Evolutionary conservation across 1,140 invertebrate genomes (phyloP).

Genomic region (Diorhabda elongata): DNA sequence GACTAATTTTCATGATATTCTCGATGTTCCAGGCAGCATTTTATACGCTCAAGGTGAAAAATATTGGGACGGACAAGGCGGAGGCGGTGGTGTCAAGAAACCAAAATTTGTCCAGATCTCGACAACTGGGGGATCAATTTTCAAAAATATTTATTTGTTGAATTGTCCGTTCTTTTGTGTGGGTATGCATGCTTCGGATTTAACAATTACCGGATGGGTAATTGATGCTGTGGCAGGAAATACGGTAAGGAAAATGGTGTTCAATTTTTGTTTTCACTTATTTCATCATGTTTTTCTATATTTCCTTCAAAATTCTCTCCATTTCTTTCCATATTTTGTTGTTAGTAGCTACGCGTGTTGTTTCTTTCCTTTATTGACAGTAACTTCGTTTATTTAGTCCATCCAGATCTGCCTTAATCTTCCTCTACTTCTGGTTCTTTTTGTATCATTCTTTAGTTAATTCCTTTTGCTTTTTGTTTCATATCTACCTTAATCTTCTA

Average conservation of each 20-base stretch:
- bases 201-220: neutral
- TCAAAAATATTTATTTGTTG: neutral
- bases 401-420: too few relatives aligned
- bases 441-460: too few relatives aligned
- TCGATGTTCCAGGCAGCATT: neutral
- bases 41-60: constrained; percentile 1
- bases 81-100: neutral
- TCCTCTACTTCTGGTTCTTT: too few relatives aligned
- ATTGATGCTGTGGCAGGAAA: neutral
- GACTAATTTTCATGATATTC: neutral
- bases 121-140: neutral
- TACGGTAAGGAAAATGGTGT: neutral
- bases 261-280: too few relatives aligned
- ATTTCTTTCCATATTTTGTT: too few relatives aligned
- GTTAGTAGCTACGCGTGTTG: too few relatives aligned
- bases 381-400: too few relatives aligned
- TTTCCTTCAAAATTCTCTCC: too few relatives aligned
- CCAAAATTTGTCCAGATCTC: neutral
- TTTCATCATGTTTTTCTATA: too few relatives aligned
- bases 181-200: neutral
- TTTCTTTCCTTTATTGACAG: too few relatives aligned
- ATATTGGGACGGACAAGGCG: constrained; percentile 8
- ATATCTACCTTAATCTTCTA: too few relatives aligned
- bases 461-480: too few relatives aligned
- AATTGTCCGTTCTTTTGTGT: constrained; percentile 6